Evolutionary conservation across 1,140 invertebrate species (phyloP), one percentile per base, ranked within the genome.

Genomic region (Marisa cornuarietis): DNA sequence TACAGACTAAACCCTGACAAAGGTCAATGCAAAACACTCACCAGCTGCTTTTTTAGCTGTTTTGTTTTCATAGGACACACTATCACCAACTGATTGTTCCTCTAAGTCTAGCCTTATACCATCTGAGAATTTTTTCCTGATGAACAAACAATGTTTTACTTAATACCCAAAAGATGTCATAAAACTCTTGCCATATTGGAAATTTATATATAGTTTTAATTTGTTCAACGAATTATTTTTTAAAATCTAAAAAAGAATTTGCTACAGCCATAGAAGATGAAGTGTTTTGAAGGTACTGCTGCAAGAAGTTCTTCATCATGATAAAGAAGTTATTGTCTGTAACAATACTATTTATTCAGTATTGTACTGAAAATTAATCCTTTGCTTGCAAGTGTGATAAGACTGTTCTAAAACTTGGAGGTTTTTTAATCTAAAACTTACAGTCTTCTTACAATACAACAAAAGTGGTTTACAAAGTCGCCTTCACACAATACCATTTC

Each of bases 11-110:
- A 18, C 22, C 22, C 13, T 68, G 10, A 68, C 65, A n/a, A n/a
- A 22, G 26, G 13, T 31, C 22, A 31, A 2, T 13, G 11, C 22
- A 68, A 11, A 68, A n/a, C 7, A 63, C 65, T 68, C 22, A 68
- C 65, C 65, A 68, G 11, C 10, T 68, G 65, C 16, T 58, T 4
- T 58, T 18, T 18, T 58, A 58, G 54, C 9, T 18, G 16, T 58
- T 24, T 31, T 68, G 65, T 76, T 72, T 66, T 81, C 18, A 83
- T 78, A 51, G 69, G 75, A 80, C 81, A 79, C 26, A n/a, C 1
- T 24, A 22, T 24, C 22, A n/a, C 65, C 22, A 31, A 4, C n/a
- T 16, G 26, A 13, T 68, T 68, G 65, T n/a, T 68, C 26, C 22
- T 68, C 65, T n/a, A 24, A 31, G 65, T 68, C 65, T 68, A 68